These are phyloP conservation scores for Megaceryle alcyon DNA, from an alignment of 2,797 vertebrate species.

Conservation along the genomic window DNA sequence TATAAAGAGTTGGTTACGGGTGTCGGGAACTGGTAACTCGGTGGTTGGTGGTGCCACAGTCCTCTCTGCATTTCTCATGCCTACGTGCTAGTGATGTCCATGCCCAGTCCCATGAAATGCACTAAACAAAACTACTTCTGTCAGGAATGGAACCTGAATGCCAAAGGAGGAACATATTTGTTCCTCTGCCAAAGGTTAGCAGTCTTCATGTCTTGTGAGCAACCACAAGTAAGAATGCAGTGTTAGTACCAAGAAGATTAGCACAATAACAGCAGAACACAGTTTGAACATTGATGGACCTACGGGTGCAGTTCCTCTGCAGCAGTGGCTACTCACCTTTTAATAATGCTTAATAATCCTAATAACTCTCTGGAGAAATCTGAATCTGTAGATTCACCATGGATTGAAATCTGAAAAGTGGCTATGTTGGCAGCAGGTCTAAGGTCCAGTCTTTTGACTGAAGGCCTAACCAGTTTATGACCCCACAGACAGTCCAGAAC, in stretches of 20 bases:
- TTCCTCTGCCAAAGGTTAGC: not conserved
- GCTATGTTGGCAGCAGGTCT: not conserved
- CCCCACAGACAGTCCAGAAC: not conserved
- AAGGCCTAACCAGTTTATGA: not conserved
- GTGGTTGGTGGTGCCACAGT: not conserved
- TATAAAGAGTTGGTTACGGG: not conserved
- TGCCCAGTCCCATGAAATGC: not conserved
- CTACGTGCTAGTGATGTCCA: not conserved
- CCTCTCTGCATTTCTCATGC: not conserved
- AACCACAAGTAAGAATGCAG: not conserved
- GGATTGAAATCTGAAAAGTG: not conserved
- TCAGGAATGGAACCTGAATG: not conserved
- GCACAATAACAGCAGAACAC: not conserved
- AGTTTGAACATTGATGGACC: not conserved
- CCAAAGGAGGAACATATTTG: not conserved
- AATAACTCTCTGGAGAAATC: not conserved
- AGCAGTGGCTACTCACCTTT: not conserved
- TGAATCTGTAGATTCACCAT: not conserved
- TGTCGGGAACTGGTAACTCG: not conserved
- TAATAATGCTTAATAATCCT: not conserved
- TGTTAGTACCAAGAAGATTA: not conserved
- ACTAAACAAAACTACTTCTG: not conserved
- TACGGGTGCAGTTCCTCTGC: not conserved
- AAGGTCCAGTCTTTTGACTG: not conserved
- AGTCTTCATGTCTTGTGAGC: not conserved